Conservation (phyloP, 2,888 invertebrate genomes). For the Celastrina argiolus region DNA sequence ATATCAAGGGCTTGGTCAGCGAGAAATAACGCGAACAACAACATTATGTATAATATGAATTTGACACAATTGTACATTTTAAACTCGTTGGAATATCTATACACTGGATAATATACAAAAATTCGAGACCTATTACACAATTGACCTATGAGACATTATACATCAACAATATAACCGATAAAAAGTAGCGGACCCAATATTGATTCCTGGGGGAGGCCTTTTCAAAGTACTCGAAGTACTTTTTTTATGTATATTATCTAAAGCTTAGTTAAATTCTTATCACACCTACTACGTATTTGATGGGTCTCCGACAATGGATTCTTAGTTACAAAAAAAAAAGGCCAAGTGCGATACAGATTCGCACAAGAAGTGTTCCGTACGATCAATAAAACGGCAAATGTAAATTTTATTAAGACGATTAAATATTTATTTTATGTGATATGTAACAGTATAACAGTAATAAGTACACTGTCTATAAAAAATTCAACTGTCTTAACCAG, state of each 20-base stretch:
- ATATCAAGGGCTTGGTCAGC: conserved; percentile 3
- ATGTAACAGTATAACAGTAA: too few species aligned
- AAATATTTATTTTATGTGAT: too few species aligned
- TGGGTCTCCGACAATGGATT: not conserved
- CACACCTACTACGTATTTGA: not conserved
- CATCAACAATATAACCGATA: not conserved
- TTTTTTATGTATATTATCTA: too few species aligned
- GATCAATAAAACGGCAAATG: too few species aligned
- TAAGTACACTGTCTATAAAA: too few species aligned
- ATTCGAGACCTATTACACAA: not conserved
- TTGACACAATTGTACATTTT: not conserved
- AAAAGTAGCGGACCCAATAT: not conserved
- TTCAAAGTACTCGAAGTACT: too few species aligned
- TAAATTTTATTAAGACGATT: too few species aligned
- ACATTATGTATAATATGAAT: not conserved
- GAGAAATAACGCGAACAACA: not conserved
- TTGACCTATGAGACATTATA: not conserved
- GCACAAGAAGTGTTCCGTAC: too few species aligned
- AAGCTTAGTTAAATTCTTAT: not conserved
- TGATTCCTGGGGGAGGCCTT: not conserved
- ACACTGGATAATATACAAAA: not conserved
- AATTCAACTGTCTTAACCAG: too few species aligned
- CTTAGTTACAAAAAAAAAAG: not conserved
- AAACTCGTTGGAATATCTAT: too few species aligned
- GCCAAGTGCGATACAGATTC: too few species aligned